Base-by-base conservation (phyloP, 2,797 vertebrate genomes). In the Graptemys geographica region DNA sequence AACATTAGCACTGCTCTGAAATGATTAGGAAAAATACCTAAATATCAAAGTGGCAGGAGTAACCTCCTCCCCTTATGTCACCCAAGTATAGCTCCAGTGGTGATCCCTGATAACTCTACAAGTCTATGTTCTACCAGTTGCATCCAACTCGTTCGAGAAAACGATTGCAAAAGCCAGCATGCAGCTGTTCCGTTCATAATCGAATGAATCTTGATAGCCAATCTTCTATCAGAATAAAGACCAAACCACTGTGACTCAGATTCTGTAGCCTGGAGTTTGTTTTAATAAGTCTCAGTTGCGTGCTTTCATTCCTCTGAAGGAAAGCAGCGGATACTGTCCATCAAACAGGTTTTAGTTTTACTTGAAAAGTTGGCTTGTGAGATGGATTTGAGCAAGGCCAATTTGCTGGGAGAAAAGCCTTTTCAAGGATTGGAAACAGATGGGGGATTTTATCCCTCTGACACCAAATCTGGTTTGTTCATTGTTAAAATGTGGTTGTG, bases 151-250 rank as follows among this genome's bases (percentile, higher is more conserved):
- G 23, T 1, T 0, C 15, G 53, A 95, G 96, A 86, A 96, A 96
- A 83, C 44, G 84, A 90, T 72, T 88, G 85, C 91, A 80, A 80
- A 15, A 95, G 92, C 87, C 21, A 3, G 81, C 72, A 47, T 86
- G 87, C 44, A 94, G 94, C 90, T 95, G 91, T 18, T 87, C 72
- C 86, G 81, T 94, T 96, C 74, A 89, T 92, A 96, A 97, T 89
- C 95, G 96, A 94, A 97, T 52, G 88, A 89, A 49, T 79, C 11
- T 15, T 57, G 92, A 93, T 23, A 87, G 94, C n/a, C n/a, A n/a
- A n/a, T n/a, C n/a, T n/a, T n/a, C 65, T 87, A 81, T 83, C 86
- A 55, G 72, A 90, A 57, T 3, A 0, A 62, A 87, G n/a, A 89
- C 79, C 3, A 28, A 86, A 90, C 83, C 81, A 81, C 0, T 0